Conservation (phyloP, 2,888 invertebrate genomes). For the Adineta ricciae region DNA sequence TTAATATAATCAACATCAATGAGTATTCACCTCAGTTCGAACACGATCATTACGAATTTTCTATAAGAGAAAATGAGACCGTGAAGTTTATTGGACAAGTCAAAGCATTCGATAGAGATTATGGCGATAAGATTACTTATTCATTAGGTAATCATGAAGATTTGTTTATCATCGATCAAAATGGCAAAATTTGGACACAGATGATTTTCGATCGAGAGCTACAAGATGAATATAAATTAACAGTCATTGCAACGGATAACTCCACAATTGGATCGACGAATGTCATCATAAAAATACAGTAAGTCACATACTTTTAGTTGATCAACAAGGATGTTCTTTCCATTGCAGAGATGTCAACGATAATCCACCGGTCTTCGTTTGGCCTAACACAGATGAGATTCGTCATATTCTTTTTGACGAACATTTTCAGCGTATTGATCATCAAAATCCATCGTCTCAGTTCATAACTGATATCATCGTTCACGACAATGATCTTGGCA, state of each 20-base stretch:
- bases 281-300: not conserved
- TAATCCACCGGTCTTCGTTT: conserved; percentile 72
- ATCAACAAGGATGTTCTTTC: no score
- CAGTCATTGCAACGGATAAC: not conserved
- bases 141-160: not conserved
- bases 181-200: not conserved
- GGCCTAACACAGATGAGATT: not conserved
- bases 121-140: not conserved
- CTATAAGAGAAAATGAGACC: not conserved
- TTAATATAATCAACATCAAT: not conserved
- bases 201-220: not conserved
- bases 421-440: not conserved
- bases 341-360: conserved; percentile 84
- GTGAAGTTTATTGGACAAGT: not conserved
- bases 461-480: conserved; percentile 13
- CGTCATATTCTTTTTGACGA: not conserved
- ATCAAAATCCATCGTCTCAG: not conserved
- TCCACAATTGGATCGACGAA: not conserved
- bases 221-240: not conserved
- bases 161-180: not conserved
- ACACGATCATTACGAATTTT: not conserved
- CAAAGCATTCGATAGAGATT: not conserved
- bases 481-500: not conserved
- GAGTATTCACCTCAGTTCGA: not conserved
- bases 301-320: no score